phyloP scores from a whole-genome alignment of 2,888 invertebrate species.

The Xiphydria camelus region DNA sequence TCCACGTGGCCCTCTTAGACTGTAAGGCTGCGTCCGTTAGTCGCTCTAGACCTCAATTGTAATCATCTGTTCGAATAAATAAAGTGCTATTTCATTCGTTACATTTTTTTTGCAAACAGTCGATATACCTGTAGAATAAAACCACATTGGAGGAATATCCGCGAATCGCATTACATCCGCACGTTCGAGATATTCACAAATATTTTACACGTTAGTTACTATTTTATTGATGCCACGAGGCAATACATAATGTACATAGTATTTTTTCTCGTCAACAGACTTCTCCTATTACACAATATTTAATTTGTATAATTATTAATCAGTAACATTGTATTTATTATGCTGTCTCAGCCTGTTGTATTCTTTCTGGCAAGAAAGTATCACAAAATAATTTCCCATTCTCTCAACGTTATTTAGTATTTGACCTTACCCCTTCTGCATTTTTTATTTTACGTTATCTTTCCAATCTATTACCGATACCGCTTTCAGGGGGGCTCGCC shows the following conservation, averaged over 20 bases:
- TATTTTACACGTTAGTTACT: constrained; percentile 47
- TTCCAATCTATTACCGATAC: constrained; percentile 9
- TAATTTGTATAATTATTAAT: constrained; percentile 50
- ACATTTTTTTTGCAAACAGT: too few relatives aligned
- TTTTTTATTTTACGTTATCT: constrained; percentile 10
- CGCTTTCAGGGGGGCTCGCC: too few relatives aligned
- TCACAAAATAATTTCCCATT: constrained; percentile 57
- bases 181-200: too few relatives aligned
- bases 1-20: too few relatives aligned
- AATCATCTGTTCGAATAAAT: too few relatives aligned
- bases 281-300: constrained; percentile 54
- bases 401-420: constrained; percentile 54
- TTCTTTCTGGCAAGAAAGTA: constrained; percentile 57
- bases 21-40: too few relatives aligned
- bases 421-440: constrained; percentile 29
- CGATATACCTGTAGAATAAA: too few relatives aligned
- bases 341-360: constrained; percentile 53
- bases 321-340: constrained; percentile 52
- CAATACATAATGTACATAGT: constrained; percentile 58
- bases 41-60: too few relatives aligned
- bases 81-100: too few relatives aligned
- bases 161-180: too few relatives aligned
- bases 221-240: constrained; percentile 55
- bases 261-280: constrained; percentile 54
- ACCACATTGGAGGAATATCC: too few relatives aligned